These are phyloP conservation scores for Thyatira batis DNA, from an alignment of 2,888 invertebrate genomes.

Conservation along the genomic window DNA sequence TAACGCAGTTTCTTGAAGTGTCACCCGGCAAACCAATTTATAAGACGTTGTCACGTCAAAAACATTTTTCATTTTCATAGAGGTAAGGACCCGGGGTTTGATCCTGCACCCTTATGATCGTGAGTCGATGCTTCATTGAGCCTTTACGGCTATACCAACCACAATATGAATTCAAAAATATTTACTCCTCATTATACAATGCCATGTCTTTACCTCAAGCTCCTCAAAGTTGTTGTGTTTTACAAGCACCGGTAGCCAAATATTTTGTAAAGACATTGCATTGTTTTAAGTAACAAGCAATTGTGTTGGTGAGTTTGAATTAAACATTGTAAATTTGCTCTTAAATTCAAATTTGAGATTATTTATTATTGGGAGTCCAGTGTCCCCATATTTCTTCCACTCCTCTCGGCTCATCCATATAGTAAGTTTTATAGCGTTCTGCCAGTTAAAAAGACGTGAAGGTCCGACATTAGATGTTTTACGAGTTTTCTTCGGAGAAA, in stretches of 20 bases:
- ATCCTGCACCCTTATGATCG: no score
- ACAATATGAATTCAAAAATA: neutral
- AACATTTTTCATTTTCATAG: no score
- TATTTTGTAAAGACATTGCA: neutral
- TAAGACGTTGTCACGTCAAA: no score
- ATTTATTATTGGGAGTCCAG: no score
- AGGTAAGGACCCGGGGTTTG: no score
- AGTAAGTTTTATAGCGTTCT: neutral
- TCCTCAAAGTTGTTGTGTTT: neutral
- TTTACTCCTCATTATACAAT: neutral
- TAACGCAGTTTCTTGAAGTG: no score
- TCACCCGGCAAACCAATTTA: no score
- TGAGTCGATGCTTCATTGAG: no score
- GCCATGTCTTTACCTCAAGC: neutral
- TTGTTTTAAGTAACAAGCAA: neutral
- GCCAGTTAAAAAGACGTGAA: neutral
- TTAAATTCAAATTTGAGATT: no score
- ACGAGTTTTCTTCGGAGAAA: neutral
- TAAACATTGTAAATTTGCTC: no score
- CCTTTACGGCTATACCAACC: neutral
- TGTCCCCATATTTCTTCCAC: no score
- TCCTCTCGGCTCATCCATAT: no score
- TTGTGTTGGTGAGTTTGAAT: conserved; percentile 3
- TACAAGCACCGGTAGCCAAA: neutral
- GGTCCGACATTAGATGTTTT: neutral